Base-by-base conservation (phyloP, 2,888 invertebrate genomes). In the Dyspetes luteomarginatus region DNA sequence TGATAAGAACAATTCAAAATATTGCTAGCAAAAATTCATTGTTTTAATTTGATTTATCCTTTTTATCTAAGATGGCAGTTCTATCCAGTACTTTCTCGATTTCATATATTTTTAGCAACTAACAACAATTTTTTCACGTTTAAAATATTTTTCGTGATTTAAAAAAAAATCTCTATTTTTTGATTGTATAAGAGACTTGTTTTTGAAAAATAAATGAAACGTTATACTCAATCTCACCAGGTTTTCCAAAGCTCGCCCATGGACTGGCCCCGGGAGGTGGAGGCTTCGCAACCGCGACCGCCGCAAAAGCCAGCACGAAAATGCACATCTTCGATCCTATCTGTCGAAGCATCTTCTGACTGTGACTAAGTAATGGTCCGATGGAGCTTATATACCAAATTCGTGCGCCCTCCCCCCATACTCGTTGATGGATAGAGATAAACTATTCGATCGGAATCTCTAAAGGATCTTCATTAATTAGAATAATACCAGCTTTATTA, bases 191-290 rank as follows among this genome's bases (percentile, higher is more conserved):
- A n/a, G n/a, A n/a, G 3, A 24, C 26, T 7, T 28, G 30, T n/a
- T 19, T 22, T 26, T 12, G 12, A 5, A 19, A 43, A 5, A 36
- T 26, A 24, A 50, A 0, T 4, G 26, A 74, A 52, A 0, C 9
- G 60, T 45, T 19, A 2, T 22, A 15, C 9, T 50, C 30, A 58
- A 24, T 48, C 55, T 80, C 12, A 81, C 81, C 64, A 45, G 77
- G 22, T n/a, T 77, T 77, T 28, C 65, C 65, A 52, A 52, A 74
- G 56, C 56, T 36, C 15, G 78, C 43, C 84, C 89, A 90, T 85
- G 87, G 82, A 74, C 87, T 88, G 83, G 87, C 87, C 83, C 83
- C 50, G 58, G 58, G 84, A n/a, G 86, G 83, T 19, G 89, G 83
- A 73, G 83, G 71, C 80, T 88, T 86, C 15, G 85, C 84, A 28